Evolutionary conservation across 2,113 vertebrate genomes (phyloP).

Genomic region (Microcebus griseorufus): DNA sequence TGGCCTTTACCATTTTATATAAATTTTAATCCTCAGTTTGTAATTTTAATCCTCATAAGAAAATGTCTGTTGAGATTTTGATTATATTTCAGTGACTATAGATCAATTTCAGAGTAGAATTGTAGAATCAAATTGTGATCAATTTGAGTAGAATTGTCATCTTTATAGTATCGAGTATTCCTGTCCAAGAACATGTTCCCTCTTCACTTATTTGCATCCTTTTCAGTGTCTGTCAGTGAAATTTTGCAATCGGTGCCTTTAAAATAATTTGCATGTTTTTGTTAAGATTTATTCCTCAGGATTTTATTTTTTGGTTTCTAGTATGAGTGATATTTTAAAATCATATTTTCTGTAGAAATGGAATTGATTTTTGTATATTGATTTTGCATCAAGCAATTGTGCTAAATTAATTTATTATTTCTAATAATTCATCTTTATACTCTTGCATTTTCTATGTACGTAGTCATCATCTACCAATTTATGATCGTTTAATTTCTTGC

Average conservation of each 20-base stretch:
- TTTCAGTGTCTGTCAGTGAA: background rate
- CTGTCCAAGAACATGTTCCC: background rate
- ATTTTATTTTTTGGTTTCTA: constrained; percentile 2
- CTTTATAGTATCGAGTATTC: background rate
- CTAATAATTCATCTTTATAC: background rate
- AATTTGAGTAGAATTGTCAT: background rate
- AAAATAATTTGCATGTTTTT: constrained; percentile 19
- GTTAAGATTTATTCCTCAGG: background rate
- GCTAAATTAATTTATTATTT: constrained; percentile 49
- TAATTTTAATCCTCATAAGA: background rate
- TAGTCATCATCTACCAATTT: background rate
- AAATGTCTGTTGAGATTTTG: background rate
- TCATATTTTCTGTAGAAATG: background rate
- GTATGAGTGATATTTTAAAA: constrained; percentile 15
- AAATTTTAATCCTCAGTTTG: background rate
- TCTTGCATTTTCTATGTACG: background rate
- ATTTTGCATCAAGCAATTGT: background rate
- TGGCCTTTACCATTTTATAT: background rate
- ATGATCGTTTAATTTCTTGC: background rate
- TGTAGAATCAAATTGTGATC: background rate
- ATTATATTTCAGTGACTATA: background rate
- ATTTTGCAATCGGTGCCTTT: background rate
- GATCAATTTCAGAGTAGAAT: background rate
- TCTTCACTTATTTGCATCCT: background rate
- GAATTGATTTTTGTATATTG: constrained; percentile 21